Evolutionary conservation across 2,888 invertebrate species (phyloP).

Genomic region (Cosmia pyralina): DNA sequence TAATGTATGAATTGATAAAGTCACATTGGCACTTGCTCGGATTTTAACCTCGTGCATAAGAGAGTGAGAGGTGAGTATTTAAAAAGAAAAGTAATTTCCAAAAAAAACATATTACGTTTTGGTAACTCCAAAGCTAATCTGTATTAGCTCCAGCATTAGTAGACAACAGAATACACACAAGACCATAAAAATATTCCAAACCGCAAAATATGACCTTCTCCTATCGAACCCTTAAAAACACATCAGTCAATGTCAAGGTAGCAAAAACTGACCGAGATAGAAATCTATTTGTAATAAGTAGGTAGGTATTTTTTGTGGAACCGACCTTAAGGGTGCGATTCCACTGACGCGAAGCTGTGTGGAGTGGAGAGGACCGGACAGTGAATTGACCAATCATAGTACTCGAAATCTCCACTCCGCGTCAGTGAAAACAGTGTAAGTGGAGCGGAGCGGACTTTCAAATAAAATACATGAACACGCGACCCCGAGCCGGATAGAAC

Average conservation of each 20-base stretch:
- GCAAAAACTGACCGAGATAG: slow-evolving; percentile 65
- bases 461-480: too few relatives aligned
- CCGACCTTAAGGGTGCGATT: not conserved
- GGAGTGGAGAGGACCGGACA: too few relatives aligned
- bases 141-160: not conserved
- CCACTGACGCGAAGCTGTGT: not conserved
- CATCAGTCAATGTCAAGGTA: slow-evolving; percentile 71
- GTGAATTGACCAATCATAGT: too few relatives aligned
- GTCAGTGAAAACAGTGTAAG: too few relatives aligned
- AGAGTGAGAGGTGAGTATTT: too few relatives aligned
- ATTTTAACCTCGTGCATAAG: not conserved
- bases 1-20: not conserved
- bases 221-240: slow-evolving; percentile 55
- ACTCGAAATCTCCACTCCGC: too few relatives aligned
- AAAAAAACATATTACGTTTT: too few relatives aligned
- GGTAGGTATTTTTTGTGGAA: slow-evolving; percentile 46
- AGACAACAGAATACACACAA: slow-evolving; percentile 14
- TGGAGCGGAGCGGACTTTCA: too few relatives aligned
- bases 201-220: slow-evolving; percentile 40
- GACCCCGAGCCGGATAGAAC: too few relatives aligned
- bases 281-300: slow-evolving; percentile 59
- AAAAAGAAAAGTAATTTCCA: not conserved
- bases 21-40: not conserved
- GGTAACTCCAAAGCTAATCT: not conserved
- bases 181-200: slow-evolving; percentile 24